Evolutionary conservation across 2,797 vertebrate species (phyloP).

Genomic region (Sylvilagus floridanus): DNA sequence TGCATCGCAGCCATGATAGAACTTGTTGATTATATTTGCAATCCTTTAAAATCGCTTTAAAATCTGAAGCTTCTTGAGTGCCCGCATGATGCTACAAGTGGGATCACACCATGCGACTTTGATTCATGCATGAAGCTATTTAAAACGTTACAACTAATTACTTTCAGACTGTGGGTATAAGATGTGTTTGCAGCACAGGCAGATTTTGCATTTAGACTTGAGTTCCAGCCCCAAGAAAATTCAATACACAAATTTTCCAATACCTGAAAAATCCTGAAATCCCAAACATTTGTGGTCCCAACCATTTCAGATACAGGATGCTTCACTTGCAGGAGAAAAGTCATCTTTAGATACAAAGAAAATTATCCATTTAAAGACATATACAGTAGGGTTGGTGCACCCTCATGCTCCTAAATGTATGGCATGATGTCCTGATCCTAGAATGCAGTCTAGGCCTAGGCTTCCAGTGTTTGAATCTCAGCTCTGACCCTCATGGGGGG

Average conservation of each 20-base stretch:
- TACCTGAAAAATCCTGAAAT: not conserved
- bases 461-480: not conserved
- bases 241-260: not conserved
- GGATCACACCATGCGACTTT: not conserved
- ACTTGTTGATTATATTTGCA: not conserved
- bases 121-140: not conserved
- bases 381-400: not conserved
- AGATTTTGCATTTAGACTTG: not conserved
- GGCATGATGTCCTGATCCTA: not conserved
- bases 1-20: not conserved
- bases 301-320: not conserved
- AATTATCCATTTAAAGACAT: not conserved
- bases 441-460: not conserved
- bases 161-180: not conserved
- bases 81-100: not conserved
- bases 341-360: conserved; percentile 15
- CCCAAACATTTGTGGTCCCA: not conserved
- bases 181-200: not conserved
- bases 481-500: not conserved
- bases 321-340: not conserved
- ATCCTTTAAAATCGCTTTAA: not conserved
- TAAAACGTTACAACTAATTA: not conserved
- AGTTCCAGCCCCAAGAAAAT: not conserved
- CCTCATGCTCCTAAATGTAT: not conserved
- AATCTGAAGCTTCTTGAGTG: not conserved